Conservation (phyloP, 2,888 invertebrate genomes). For the Pimpla rufipes region DNA sequence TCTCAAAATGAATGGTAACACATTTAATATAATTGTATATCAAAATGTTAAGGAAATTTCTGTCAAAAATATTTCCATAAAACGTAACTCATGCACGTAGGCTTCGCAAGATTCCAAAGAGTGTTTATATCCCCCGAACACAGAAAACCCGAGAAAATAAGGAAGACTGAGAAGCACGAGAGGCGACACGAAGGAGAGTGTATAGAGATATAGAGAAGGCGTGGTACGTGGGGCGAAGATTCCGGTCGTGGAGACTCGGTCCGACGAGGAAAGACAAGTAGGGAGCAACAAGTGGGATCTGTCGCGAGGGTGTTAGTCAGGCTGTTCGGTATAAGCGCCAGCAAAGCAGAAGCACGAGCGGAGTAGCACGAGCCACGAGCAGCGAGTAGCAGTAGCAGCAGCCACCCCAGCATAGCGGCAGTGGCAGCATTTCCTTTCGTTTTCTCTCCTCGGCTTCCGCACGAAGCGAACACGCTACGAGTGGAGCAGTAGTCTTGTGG, state of each 20-base stretch:
- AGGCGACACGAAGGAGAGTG: conserved; percentile 19
- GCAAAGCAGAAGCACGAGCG: conserved; percentile 59
- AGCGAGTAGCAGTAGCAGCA: conserved; percentile 8
- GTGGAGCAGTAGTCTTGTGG: conserved; percentile 23
- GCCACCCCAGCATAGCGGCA: conserved; percentile 28
- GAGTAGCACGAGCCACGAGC: conserved; percentile 52
- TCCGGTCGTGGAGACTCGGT: conserved; percentile 50
- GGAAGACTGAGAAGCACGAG: neutral
- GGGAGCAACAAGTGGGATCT: conserved; percentile 79
- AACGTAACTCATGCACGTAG: no score
- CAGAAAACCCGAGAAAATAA: conserved; percentile 15
- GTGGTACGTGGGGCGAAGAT: neutral
- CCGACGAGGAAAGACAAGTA: conserved; percentile 71
- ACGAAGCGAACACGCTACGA: conserved; percentile 60
- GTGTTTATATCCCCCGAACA: neutral
- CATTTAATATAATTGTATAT: no score
- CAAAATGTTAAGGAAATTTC: no score
- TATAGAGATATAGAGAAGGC: conserved; percentile 29
- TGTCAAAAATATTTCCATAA: no score
- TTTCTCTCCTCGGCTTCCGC: conserved; percentile 54
- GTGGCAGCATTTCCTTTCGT: conserved; percentile 61
- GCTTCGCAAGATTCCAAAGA: neutral
- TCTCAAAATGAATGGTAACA: no score
- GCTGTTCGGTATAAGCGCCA: conserved; percentile 60
- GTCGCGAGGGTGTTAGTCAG: conserved; percentile 70